A percentile compares a stretch with the other conserved stretches of the same genome.
phyloP scores from a whole-genome alignment of 2,888 invertebrate species.

The Nomada flava region DNA sequence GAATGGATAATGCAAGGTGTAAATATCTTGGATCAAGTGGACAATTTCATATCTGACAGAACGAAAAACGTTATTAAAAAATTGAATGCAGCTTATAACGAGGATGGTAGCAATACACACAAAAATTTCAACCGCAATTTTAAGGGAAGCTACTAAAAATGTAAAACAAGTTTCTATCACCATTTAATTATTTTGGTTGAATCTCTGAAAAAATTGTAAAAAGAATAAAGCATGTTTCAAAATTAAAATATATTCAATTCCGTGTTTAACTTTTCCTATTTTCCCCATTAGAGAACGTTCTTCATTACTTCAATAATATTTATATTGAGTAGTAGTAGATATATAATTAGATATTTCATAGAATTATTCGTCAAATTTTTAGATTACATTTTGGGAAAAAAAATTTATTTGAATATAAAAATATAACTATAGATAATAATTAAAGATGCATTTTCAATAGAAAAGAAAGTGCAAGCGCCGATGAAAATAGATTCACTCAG shows the following conservation, averaged over 20 bases:
- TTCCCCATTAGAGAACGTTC: neutral
- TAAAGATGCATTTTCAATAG: constrained; percentile 39
- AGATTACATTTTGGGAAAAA: neutral
- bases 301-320: neutral
- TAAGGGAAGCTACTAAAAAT: constrained; percentile 4
- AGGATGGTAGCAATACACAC: constrained; percentile 76
- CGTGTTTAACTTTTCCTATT: neutral
- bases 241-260: neutral
- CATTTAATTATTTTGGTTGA: too few species aligned
- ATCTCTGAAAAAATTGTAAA: neutral
- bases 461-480: constrained; percentile 1
- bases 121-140: constrained; percentile 30
- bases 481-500: constrained; percentile 27
- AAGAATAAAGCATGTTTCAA: neutral
- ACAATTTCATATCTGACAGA: constrained; percentile 84
- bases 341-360: neutral
- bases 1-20: constrained; percentile 85
- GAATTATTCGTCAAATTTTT: neutral
- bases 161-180: neutral
- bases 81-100: constrained; percentile 83
- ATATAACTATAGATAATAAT: neutral
- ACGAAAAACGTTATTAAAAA: constrained; percentile 83
- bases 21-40: constrained; percentile 85
- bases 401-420: neutral
- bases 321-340: neutral